These are phyloP conservation scores for Sebastolobus altivelis DNA, from an alignment of 2,797 vertebrate genomes.

Conservation along the genomic window DNA sequence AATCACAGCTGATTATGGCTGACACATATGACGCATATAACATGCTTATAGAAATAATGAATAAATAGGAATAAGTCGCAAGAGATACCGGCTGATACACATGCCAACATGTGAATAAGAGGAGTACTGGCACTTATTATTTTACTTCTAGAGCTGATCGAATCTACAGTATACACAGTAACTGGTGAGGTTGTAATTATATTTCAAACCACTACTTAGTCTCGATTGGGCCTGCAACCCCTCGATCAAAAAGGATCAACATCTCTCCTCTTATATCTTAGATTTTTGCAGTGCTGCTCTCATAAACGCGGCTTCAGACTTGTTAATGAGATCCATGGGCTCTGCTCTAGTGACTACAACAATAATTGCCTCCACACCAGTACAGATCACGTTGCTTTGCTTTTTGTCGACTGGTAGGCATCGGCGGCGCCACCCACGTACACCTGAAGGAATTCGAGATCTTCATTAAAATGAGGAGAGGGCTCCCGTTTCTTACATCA, in stretches of 20 bases:
- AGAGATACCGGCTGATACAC: no score
- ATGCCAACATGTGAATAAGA: no score
- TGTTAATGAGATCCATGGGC: conserved; percentile 65
- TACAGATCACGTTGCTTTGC: conserved; percentile 55
- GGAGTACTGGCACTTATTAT: no score
- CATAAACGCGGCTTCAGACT: conserved; percentile 26
- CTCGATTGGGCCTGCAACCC: background rate
- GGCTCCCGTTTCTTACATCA: conserved; percentile 69
- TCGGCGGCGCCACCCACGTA: conserved; percentile 35
- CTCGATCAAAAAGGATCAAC: conserved; percentile 11
- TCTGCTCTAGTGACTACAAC: conserved; percentile 45
- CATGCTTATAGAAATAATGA: no score
- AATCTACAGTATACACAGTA: background rate
- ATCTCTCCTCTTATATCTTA: conserved; percentile 23
- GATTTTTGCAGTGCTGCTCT: conserved; percentile 26
- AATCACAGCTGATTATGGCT: no score
- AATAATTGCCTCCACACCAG: conserved; percentile 65
- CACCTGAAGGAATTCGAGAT: conserved; percentile 73
- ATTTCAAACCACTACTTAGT: background rate
- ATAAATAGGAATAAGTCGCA: no score
- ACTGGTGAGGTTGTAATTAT: background rate
- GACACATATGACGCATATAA: no score
- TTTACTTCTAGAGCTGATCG: background rate
- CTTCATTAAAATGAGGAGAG: conserved; percentile 78
- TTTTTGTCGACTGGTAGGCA: conserved; percentile 48